A percentile compares a stretch with the other conserved stretches of the same genome.
These are phyloP conservation scores for Melanotaenia duboulayi DNA, from an alignment of 2,113 vertebrate genomes.

Conservation along the genomic window DNA sequence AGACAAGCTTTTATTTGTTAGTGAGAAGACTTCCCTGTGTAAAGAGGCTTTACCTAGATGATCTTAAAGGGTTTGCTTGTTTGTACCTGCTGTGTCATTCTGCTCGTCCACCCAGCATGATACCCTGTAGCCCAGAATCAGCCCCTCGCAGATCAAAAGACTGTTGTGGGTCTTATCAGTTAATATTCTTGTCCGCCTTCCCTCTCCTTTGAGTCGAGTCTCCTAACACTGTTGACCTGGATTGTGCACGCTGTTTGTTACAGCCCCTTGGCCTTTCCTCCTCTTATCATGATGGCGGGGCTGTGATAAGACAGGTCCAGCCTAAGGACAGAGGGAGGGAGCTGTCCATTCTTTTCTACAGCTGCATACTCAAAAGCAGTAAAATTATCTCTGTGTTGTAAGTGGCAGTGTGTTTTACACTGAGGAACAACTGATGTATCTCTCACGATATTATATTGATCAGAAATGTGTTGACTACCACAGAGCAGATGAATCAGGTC, in stretches of 20 bases:
- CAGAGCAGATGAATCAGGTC: neutral
- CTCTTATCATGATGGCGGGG: slow-evolving; percentile 76
- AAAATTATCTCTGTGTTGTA: slow-evolving; percentile 59
- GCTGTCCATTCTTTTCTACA: slow-evolving; percentile 59
- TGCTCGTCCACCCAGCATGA: slow-evolving; percentile 82
- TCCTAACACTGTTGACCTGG: slow-evolving; percentile 76
- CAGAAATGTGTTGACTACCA: slow-evolving; percentile 10
- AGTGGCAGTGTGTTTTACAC: slow-evolving; percentile 37
- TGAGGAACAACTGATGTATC: slow-evolving; percentile 24
- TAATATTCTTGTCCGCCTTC: slow-evolving; percentile 75
- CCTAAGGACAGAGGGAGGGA: slow-evolving; percentile 71
- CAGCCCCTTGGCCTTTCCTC: slow-evolving; percentile 80
- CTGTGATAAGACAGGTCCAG: slow-evolving; percentile 70
- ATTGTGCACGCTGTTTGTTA: slow-evolving; percentile 71
- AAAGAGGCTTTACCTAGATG: slow-evolving; percentile 64
- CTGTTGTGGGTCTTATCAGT: slow-evolving; percentile 81
- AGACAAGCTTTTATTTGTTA: slow-evolving; percentile 12
- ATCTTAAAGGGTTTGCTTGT: slow-evolving; percentile 80
- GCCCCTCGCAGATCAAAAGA: slow-evolving; percentile 82
- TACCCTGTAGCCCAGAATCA: slow-evolving; percentile 82
- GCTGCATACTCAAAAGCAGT: slow-evolving; percentile 69
- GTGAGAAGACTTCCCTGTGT: slow-evolving; percentile 42
- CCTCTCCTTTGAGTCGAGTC: slow-evolving; percentile 69
- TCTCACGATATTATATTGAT: slow-evolving; percentile 16
- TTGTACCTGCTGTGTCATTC: slow-evolving; percentile 83